Percentiles rank a stretch among this genome's conserved stretches.
phyloP scores from a whole-genome alignment of 2,113 vertebrate genomes.

The Larimichthys polyactis region DNA sequence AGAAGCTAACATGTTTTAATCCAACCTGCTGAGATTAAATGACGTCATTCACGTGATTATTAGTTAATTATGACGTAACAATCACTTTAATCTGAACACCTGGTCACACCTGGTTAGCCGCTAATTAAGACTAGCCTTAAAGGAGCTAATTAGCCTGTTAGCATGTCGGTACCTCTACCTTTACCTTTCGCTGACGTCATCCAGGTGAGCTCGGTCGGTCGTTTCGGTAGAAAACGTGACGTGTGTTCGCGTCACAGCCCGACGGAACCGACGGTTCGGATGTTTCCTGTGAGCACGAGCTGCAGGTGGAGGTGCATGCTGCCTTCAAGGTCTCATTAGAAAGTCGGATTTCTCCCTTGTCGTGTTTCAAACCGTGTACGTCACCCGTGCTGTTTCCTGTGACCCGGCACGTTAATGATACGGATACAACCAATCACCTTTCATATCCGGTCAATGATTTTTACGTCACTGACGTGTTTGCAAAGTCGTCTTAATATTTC shows the following conservation, averaged over 20 bases:
- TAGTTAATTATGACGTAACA: no score
- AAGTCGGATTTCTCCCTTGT: background rate
- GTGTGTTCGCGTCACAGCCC: background rate
- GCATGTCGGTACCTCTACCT: no score
- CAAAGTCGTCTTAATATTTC: background rate
- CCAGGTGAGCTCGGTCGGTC: no score
- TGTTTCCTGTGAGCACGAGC: background rate
- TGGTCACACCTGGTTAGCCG: no score
- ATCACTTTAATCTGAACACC: no score
- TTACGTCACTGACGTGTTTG: no score
- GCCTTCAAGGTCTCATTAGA: background rate
- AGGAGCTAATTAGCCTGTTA: background rate
- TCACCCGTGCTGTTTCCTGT: background rate
- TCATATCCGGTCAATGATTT: background rate
- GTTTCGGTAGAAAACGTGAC: background rate
- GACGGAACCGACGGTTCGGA: background rate
- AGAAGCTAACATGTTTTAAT: no score
- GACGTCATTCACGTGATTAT: no score
- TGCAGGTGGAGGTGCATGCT: conserved; percentile 19
- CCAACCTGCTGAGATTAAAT: no score
- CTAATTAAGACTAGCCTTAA: background rate
- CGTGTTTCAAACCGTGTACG: background rate
- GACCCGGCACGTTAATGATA: no score
- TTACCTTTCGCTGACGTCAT: background rate
- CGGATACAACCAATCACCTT: background rate